Conservation (phyloP, 2,113 vertebrate species). For the Shinisaurus crocodilurus region DNA sequence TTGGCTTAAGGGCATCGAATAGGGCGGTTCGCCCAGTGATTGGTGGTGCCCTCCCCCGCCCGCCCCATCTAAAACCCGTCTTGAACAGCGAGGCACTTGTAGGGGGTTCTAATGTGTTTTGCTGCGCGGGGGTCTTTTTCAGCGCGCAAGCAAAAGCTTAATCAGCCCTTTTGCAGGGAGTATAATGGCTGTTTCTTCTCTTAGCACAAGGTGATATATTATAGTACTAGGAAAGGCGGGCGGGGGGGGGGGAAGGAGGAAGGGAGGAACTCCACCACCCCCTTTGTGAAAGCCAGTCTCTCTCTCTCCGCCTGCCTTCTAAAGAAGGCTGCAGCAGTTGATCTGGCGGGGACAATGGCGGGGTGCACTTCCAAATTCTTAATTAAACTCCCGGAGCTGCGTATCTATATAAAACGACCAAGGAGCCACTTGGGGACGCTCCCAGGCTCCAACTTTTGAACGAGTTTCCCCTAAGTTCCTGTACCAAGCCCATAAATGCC, state of each 20-base stretch:
- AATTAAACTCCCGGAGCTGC: background rate
- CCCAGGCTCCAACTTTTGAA: background rate
- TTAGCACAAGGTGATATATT: background rate
- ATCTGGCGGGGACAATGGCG: background rate
- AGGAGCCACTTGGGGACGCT: slow-evolving; percentile 39
- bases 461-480: background rate
- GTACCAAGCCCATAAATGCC: background rate
- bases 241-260: background rate
- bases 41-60: accelerated
- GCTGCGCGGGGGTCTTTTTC: background rate
- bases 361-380: background rate
- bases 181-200: background rate
- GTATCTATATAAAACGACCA: background rate
- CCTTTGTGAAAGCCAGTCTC: background rate
- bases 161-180: background rate
- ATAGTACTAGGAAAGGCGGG: no score
- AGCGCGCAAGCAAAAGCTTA: background rate
- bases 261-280: no score
- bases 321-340: background rate
- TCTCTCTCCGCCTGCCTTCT: background rate
- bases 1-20: no score
- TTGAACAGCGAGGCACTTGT: accelerated
- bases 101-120: background rate
- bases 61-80: background rate
- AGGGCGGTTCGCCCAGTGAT: accelerated